A percentile compares a stretch with the other conserved stretches of the same genome.
phyloP scores from a whole-genome alignment of 1,140 invertebrate genomes.

The Cydia amplana region DNA sequence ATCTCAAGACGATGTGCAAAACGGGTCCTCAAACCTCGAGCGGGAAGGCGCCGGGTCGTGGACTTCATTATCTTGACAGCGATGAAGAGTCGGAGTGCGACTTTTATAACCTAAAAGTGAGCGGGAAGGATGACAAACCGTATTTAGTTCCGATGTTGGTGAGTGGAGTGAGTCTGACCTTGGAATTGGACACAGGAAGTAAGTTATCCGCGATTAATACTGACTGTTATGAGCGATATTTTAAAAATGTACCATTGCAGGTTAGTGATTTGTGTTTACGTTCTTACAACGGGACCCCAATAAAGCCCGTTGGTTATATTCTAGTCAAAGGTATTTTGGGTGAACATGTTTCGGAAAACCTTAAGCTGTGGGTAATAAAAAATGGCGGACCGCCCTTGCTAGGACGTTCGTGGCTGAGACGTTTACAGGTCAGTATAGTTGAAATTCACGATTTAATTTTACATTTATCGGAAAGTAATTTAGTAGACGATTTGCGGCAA shows the following conservation, averaged over 20 bases:
- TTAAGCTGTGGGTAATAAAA: conserved; percentile 40
- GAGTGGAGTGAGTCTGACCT: not conserved
- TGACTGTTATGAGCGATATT: not conserved
- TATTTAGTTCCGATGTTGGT: conserved; percentile 14
- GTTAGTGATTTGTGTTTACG: too few relatives aligned
- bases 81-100: conserved; percentile 26
- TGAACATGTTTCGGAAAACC: not conserved
- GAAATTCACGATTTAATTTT: not conserved
- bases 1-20: conserved; percentile 41
- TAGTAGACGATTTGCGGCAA: not conserved
- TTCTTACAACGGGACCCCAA: too few relatives aligned
- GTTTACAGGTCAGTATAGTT: not conserved
- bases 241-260: too few relatives aligned
- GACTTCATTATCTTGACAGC: conserved; percentile 30
- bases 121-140: conserved; percentile 15
- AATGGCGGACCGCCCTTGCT: conserved; percentile 46
- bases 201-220: conserved; percentile 27
- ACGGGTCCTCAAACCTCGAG: not conserved
- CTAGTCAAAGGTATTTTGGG: too few relatives aligned
- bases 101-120: conserved; percentile 13
- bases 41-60: conserved; percentile 10
- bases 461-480: too few relatives aligned
- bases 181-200: conserved; percentile 24
- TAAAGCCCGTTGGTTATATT: too few relatives aligned
- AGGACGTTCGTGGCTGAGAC: conserved; percentile 37